These are phyloP conservation scores for Typhlichthys subterraneus DNA, from an alignment of 2,797 vertebrate species.

Conservation along the genomic window DNA sequence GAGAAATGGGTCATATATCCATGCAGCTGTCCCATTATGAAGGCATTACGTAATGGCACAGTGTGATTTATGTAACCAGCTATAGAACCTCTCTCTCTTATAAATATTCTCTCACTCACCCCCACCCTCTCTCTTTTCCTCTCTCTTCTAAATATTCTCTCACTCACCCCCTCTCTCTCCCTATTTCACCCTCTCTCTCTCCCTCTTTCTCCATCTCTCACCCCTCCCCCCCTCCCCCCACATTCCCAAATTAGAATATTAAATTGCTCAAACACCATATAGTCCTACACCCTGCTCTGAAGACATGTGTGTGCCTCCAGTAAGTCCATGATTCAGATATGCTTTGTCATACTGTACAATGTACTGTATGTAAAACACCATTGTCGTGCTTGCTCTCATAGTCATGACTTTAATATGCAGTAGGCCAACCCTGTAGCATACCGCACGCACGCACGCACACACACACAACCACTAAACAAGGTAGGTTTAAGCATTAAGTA, in stretches of 20 bases:
- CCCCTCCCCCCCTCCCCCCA: background rate
- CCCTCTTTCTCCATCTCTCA: too few species aligned
- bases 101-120: background rate
- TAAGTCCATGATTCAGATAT: too few species aligned
- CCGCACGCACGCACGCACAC: too few species aligned
- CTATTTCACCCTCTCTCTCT: too few species aligned
- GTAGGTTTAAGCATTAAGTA: constrained; percentile 10
- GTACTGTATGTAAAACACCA: too few species aligned
- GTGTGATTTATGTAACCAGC: constrained; percentile 71
- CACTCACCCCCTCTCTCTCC: background rate
- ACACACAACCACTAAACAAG: constrained; percentile 1
- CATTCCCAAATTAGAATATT: constrained; percentile 29
- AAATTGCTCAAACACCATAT: background rate
- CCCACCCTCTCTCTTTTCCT: too few species aligned
- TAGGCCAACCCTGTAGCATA: too few species aligned
- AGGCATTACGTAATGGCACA: constrained; percentile 74
- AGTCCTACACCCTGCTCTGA: background rate
- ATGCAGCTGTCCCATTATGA: constrained; percentile 71
- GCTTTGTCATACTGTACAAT: too few species aligned
- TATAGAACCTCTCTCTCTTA: constrained; percentile 32
- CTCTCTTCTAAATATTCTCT: too few species aligned
- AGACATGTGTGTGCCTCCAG: too few species aligned
- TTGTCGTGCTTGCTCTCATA: too few species aligned
- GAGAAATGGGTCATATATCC: constrained; percentile 77
- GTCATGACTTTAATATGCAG: too few species aligned